Base-by-base conservation (phyloP, 2,113 vertebrate genomes). In the Microtus oregoni region DNA sequence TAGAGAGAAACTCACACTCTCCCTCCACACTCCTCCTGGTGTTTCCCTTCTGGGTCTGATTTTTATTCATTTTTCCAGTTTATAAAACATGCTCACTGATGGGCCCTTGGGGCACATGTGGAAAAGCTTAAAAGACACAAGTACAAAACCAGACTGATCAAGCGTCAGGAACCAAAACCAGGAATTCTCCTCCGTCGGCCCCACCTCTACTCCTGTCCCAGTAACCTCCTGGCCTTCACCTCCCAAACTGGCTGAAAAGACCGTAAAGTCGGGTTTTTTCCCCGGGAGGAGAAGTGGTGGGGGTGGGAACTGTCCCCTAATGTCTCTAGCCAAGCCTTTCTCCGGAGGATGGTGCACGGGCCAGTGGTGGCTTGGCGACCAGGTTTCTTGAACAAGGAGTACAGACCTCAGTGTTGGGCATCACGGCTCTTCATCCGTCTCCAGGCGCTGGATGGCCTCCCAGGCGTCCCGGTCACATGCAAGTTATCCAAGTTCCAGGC, bases 1-100 rank as follows among this genome's bases (percentile, higher is more conserved):
- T 96, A 91, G 95, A 97, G 89, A 96, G 97, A 97, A 98, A 98
- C 97, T 97, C 96, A 97, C 97, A 97, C 97, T 96, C 96, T 95
- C 96, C 95, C 97, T 97, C 94, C 97, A 96, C 70, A 89, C 94
- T 94, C 95, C 97, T 97, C 97, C 96, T 97, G 97, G 95, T 97
- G 97, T 97, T 97, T 98, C 96, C 97, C 97, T 98, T 97, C 97
- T 97, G 97, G 97, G 97, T 97, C 96, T 97, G 97, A 97, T 98
- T 97, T 97, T 98, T 97, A 98, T 97, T 97, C 97, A 97, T 97
- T 98, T 97, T 97, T 97, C 97, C 97, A 98, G 97, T 98, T 98
- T 98, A 97, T 98, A 98, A 98, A 97, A 97, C 97, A 97, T 86
- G 94, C 95, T 97, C 95, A 96, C 97, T 70, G 20, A 97, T 95